Base-by-base conservation (phyloP, 1,140 invertebrate genomes). In the Vanessa tameamea region DNA sequence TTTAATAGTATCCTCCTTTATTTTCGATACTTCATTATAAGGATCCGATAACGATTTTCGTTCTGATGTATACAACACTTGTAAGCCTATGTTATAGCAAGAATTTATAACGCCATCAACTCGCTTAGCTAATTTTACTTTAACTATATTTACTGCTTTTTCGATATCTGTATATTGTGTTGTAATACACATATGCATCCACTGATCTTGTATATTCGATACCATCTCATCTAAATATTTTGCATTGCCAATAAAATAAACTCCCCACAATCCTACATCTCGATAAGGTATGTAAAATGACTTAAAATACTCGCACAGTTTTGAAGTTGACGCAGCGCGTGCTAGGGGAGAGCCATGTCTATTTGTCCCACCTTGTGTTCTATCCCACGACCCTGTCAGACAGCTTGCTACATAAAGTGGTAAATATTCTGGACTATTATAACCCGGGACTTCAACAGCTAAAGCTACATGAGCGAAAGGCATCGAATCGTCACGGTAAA, bases 41-140 rank as follows among this genome's bases (percentile, higher is more conserved):
- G 97, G 82, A 82, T 97, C 95, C 66, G 93, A 88, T 13, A 96
- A 76, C 43, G 95, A 95, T 73, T 96, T 94, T 77, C 96, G 89
- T 53, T 95, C 88, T 20, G 94, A 94, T 81, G 95, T 96, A 82
- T 95, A 96, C 55, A 97, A 89, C 87, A 97, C 94, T 91, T 97
- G 96, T 76, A 95, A 93, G 9, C 97, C 97, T 83, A 98, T 96
- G 85, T 97, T 96, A 86, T 96, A 95, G 92, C 96, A 97, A 65
- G 97, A 94, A 13, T 96, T 95, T 2, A 96, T 96, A 4, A 96
- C 95, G 2, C 96, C 96, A 85, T 96, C 95, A 53, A 97, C 85
- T 76, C 96, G 95, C 12, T 96, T 93, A 1, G 96, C 88, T 86
- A 97, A 55, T 55, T 83, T 78, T 7, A 88, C 75, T 72, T 83